Conservation (phyloP, 1,140 invertebrate genomes). For the Drosophila carrolli region DNA sequence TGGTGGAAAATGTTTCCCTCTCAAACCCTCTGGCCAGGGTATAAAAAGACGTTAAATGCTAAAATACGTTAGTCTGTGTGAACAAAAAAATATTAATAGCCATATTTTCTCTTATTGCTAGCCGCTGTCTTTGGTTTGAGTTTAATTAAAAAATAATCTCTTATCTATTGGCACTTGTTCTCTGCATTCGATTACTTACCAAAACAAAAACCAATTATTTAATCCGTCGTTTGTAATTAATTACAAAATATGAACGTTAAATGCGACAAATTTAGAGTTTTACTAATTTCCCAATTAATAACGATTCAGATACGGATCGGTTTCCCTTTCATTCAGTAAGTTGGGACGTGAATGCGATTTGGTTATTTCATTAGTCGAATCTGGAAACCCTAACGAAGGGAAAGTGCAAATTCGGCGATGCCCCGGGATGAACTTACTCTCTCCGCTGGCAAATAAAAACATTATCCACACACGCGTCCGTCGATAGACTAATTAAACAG, state of each 20-base stretch:
- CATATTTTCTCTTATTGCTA: too few relatives aligned
- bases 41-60: not conserved
- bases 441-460: slow-evolving; percentile 21
- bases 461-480: slow-evolving; percentile 19
- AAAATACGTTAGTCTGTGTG: not conserved
- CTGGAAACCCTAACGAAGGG: slow-evolving; percentile 34
- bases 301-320: slow-evolving; percentile 14
- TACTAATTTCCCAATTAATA: slow-evolving; percentile 22
- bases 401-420: slow-evolving; percentile 27
- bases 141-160: slow-evolving; percentile 3
- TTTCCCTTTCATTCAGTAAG: slow-evolving; percentile 5
- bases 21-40: not conserved
- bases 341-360: slow-evolving; percentile 13
- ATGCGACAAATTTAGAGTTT: slow-evolving; percentile 18
- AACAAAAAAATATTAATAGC: too few relatives aligned
- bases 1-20: too few relatives aligned
- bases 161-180: too few relatives aligned
- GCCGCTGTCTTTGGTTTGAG: not conserved
- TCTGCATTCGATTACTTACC: slow-evolving; percentile 6
- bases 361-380: slow-evolving; percentile 7
- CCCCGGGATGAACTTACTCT: slow-evolving; percentile 28
- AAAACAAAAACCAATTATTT: slow-evolving; percentile 9
- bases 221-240: not conserved
- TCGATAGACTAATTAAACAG: slow-evolving; percentile 35
- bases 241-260: slow-evolving; percentile 12